Evolutionary conservation across 2,888 invertebrate species (phyloP), one percentile per base, ranked within the genome.

Genomic region (Callimorpha dominula): DNA sequence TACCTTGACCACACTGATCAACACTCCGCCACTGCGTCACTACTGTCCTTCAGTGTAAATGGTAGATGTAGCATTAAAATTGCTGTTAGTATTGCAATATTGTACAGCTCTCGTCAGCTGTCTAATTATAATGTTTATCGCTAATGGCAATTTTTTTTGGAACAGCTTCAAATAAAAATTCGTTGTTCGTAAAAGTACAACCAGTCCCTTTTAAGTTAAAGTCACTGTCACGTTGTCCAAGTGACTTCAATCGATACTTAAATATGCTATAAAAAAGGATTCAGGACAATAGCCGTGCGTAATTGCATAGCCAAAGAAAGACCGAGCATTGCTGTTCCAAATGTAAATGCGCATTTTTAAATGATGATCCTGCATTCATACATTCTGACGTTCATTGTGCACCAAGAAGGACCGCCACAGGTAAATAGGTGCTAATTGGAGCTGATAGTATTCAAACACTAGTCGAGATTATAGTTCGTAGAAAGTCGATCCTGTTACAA

Each of bases 401-500:
- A 60, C 17, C 17, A 78, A 70, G 42, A 74, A 73, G 43, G 70
- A 70, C 14, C 60, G 31, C 6, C 49, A n/a, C 68, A 67, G 60
- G 60, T 60, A 68, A 57, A 68, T 70, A 70, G 54, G 66, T 68
- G 67, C 49, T 69, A 70, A 75, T 75, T 73, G 64, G 57, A 66
- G 43, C 68, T 67, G 72, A 43, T 76, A 68, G 68, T 43, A 73
- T 79, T 73, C 65, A 70, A 67, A 60, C 60, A 67, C 15, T 57
- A 60, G 66, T 65, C 69, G 72, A 77, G 69, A 69, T 77, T 76
- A 66, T 76, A 68, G 68, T 72, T 68, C 70, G 69, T 79, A 84
- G 81, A 83, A 83, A 81, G 81, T 82, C 63, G 64, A 76, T 79
- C 82, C 75, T 78, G 77, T 79, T 77, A 57, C 50, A 73, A 76